Conservation (phyloP, 2,888 invertebrate species). For the Nasonovia ribisnigri region DNA sequence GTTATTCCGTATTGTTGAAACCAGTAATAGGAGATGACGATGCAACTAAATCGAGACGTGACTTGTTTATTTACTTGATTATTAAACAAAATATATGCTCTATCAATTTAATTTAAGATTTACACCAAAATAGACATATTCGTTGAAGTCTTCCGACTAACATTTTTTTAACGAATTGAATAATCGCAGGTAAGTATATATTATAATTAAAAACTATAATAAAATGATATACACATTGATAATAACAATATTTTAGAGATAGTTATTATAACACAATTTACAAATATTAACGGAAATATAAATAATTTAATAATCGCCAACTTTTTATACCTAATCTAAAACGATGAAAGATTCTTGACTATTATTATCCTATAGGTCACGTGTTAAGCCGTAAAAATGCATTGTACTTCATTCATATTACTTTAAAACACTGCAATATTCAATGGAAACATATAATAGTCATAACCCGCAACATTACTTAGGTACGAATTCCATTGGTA, state of each 20-base stretch:
- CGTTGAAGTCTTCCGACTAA: neutral
- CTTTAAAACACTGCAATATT: neutral
- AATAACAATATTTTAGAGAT: neutral
- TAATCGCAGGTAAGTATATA: neutral
- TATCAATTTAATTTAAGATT: neutral
- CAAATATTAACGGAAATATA: neutral
- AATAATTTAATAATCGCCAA: neutral
- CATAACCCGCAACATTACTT: neutral
- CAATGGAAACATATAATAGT: neutral
- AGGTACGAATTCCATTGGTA: neutral
- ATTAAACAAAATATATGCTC: neutral
- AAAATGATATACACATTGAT: neutral
- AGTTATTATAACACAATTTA: neutral
- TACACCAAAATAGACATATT: neutral
- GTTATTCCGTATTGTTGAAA: slow-evolving; percentile 44
- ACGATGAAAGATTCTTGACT: neutral
- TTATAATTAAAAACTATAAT: neutral
- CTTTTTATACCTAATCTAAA: neutral
- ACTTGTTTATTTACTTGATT: slow-evolving; percentile 12
- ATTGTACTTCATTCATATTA: neutral
- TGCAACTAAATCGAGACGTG: neutral
- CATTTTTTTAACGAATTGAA: neutral
- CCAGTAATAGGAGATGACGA: slow-evolving; percentile 23
- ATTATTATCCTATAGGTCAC: neutral
- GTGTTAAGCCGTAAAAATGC: neutral